Percentiles rank a stretch among this genome's conserved stretches.
phyloP scores from a whole-genome alignment of 2,797 vertebrate species.

The Stomatorhinus walkeri region DNA sequence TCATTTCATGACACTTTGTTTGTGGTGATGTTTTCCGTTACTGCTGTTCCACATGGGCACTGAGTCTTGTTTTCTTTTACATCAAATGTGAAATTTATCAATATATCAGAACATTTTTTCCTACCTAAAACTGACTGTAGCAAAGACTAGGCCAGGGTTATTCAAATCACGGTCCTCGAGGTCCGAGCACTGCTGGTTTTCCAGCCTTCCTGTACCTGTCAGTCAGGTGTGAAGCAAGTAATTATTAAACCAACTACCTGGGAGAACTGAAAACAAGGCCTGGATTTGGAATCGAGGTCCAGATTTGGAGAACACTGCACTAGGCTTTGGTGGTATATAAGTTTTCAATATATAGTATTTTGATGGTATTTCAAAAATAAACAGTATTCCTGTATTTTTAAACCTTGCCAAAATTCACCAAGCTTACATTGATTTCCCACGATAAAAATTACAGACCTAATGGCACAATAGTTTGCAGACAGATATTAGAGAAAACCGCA shows the following conservation, averaged over 20 bases:
- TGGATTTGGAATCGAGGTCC: too few species aligned
- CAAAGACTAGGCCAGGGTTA: not conserved
- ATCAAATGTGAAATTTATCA: not conserved
- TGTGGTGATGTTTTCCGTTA: not conserved
- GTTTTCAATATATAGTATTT: not conserved
- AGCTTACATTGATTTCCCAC: not conserved
- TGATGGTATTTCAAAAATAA: not conserved
- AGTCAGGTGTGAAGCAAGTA: too few species aligned
- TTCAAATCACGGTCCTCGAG: too few species aligned
- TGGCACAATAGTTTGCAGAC: not conserved
- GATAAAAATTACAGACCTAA: not conserved
- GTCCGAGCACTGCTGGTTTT: too few species aligned
- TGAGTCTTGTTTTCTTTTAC: not conserved
- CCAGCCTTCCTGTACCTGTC: too few species aligned
- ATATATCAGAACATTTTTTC: not conserved
- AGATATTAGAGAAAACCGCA: not conserved
- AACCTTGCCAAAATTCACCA: not conserved
- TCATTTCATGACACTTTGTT: not conserved
- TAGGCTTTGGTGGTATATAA: not conserved
- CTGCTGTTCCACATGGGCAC: not conserved
- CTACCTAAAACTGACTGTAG: not conserved
- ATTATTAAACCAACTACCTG: too few species aligned
- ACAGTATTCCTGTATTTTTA: not conserved
- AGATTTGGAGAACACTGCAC: too few species aligned
- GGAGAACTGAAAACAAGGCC: too few species aligned